Percentiles rank a stretch among this genome's conserved stretches.
These are phyloP conservation scores for Neoascia interrupta DNA, from an alignment of 2,888 invertebrate species.

Conservation along the genomic window DNA sequence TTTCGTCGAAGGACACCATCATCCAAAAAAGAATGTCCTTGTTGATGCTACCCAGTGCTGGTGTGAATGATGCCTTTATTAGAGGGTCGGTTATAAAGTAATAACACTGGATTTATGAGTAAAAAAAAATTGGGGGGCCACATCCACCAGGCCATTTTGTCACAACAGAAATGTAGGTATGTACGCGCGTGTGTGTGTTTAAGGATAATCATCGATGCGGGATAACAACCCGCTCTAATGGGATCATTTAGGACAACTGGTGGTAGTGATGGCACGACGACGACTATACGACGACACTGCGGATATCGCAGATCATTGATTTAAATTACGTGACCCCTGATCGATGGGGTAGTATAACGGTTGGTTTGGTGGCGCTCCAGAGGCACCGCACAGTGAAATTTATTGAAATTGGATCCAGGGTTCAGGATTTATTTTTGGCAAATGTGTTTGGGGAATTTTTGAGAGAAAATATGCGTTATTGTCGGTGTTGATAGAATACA, in stretches of 20 bases:
- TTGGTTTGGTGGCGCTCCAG: not conserved
- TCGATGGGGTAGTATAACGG: constrained; percentile 8
- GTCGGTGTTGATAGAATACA: not conserved
- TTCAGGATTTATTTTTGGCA: too few relatives aligned
- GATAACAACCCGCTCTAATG: constrained; percentile 38
- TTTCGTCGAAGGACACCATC: constrained; percentile 38
- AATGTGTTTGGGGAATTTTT: too few relatives aligned
- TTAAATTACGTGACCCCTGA: constrained; percentile 52
- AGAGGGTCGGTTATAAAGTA: constrained; percentile 58
- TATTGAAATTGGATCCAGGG: not conserved
- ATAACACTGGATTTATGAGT: constrained; percentile 48
- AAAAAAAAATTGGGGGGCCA: not conserved
- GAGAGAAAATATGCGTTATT: not conserved
- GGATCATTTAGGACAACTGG: constrained; percentile 46
- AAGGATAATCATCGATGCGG: constrained; percentile 41
- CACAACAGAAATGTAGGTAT: not conserved
- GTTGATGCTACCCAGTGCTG: constrained; percentile 13
- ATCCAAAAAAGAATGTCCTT: constrained; percentile 24
- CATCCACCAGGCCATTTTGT: constrained; percentile 26
- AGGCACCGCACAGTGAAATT: not conserved
- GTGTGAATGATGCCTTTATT: constrained; percentile 57
- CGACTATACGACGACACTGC: constrained; percentile 12
- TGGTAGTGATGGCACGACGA: not conserved
- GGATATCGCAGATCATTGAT: constrained; percentile 51
- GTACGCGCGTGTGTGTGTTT: not conserved